Conservation (phyloP, 2,888 invertebrate genomes). For the Operophtera brumata region DNA sequence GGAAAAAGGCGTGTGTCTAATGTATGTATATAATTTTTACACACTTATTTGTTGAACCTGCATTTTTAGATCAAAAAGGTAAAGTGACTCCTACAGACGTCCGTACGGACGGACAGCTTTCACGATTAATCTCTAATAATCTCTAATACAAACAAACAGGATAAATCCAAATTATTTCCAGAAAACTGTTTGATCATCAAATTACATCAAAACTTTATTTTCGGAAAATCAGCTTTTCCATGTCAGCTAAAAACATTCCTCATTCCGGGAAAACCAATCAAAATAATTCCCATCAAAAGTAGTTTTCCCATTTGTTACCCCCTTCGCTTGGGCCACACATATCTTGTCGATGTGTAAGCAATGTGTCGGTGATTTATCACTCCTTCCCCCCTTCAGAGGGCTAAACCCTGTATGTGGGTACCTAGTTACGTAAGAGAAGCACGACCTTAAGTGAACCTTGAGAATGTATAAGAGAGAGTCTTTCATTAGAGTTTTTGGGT, state of each 20-base stretch:
- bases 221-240: conserved; percentile 5
- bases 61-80: too few species aligned
- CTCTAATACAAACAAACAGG: too few species aligned
- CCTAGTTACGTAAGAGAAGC: conserved; percentile 26
- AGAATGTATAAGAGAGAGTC: not conserved
- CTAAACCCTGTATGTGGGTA: conserved; percentile 43
- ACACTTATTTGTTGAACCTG: too few species aligned
- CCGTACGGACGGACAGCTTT: too few species aligned
- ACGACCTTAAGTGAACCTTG: conserved; percentile 7
- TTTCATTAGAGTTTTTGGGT: not conserved
- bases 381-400: conserved; percentile 49
- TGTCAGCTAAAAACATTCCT: conserved; percentile 6
- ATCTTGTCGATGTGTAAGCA: conserved; percentile 45
- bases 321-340: conserved; percentile 28
- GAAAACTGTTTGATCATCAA: not conserved
- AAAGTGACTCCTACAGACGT: too few species aligned
- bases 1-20: too few species aligned
- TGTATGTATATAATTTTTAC: too few species aligned
- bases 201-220: conserved; percentile 7
- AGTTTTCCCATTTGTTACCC: not conserved
- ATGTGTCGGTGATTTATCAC: conserved; percentile 59
- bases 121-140: too few species aligned
- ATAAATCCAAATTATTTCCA: too few species aligned
- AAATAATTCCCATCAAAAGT: conserved; percentile 12
- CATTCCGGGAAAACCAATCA: conserved; percentile 1